Evolutionary conservation across 2,888 invertebrate species (phyloP).

Genomic region (Diarsia brunnea): DNA sequence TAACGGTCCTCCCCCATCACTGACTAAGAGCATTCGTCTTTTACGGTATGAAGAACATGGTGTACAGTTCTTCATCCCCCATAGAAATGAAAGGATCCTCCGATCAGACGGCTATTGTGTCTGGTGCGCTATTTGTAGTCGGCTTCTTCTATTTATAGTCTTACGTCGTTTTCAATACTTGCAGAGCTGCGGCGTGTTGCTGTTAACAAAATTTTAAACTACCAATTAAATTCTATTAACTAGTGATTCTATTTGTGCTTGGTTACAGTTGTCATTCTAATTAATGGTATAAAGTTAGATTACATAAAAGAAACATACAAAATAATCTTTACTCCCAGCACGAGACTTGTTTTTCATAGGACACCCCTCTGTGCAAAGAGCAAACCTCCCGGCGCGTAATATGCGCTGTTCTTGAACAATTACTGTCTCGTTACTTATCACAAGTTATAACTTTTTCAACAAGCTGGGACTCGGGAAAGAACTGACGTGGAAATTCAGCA

Average conservation of each 20-base stretch:
- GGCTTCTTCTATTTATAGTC: no score
- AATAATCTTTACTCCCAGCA: background rate
- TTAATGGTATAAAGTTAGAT: background rate
- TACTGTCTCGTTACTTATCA: slow-evolving; percentile 1
- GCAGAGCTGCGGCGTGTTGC: background rate
- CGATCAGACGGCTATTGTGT: no score
- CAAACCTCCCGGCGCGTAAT: background rate
- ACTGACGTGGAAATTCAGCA: background rate
- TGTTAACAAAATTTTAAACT: background rate
- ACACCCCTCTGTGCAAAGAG: background rate
- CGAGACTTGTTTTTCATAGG: background rate
- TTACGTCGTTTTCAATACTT: background rate
- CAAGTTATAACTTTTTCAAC: slow-evolving; percentile 1
- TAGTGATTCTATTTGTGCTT: background rate
- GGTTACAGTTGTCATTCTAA: background rate
- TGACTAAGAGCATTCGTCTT: no score
- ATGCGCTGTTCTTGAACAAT: background rate
- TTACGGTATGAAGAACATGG: no score
- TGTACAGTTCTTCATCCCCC: no score
- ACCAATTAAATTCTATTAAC: background rate
- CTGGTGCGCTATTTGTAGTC: no score
- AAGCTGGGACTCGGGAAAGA: background rate
- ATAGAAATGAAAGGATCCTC: no score
- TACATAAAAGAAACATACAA: background rate
- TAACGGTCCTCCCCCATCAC: no score